phyloP scores from a whole-genome alignment of 1,140 invertebrate species.

The Meloidogyne chitwoodi region DNA sequence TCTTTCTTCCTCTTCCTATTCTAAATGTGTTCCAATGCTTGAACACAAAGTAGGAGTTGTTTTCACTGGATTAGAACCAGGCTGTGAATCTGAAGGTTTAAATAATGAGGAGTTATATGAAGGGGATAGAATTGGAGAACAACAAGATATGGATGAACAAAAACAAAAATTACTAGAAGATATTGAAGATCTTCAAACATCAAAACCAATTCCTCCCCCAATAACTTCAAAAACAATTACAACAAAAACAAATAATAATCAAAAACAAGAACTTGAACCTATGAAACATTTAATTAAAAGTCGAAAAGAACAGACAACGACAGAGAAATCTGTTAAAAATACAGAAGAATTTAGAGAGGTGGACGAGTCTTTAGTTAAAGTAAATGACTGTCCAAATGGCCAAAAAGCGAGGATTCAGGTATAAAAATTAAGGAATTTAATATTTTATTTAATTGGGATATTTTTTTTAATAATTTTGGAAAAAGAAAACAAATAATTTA shows the following conservation, averaged over 20 bases:
- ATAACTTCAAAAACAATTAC: neutral
- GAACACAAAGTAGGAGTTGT: neutral
- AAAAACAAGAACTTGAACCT: neutral
- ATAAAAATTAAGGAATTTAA: too few species aligned
- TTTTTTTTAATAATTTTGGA: too few species aligned
- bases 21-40: constrained; percentile 1
- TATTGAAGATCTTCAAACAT: constrained; percentile 1
- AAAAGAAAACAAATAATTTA: too few species aligned
- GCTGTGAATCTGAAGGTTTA: neutral
- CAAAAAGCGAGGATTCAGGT: neutral
- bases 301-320: neutral
- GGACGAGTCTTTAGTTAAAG: neutral
- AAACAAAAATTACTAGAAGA: neutral
- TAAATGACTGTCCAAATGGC: neutral
- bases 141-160: neutral
- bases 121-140: neutral
- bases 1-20: neutral
- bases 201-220: neutral
- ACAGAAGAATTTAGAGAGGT: neutral
- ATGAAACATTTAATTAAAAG: neutral
- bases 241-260: neutral
- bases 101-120: neutral
- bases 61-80: constrained; percentile 5
- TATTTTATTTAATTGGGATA: too few species aligned
- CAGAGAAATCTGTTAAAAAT: neutral